A percentile compares a stretch with the other conserved stretches of the same genome.
Conservation (phyloP, 64 coral and sea anemone genomes). For the Acropora yongei region DNA sequence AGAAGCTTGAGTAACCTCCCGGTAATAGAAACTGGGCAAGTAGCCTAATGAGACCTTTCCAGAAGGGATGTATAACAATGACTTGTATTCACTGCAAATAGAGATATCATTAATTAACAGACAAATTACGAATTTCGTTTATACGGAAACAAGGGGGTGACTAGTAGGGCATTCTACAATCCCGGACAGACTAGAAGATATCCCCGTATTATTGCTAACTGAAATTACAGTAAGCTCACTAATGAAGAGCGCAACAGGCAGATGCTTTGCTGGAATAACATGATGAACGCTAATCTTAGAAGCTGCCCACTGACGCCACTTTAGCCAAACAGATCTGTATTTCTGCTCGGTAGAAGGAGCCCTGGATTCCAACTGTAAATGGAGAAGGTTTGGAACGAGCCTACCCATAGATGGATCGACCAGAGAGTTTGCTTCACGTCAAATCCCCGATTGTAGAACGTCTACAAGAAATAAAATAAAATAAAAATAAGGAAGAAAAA, state of each 20-base stretch:
- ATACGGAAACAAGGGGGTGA: conserved; percentile 48
- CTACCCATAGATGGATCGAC: conserved; percentile 35
- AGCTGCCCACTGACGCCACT: conserved; percentile 34
- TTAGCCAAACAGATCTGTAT: conserved; percentile 45
- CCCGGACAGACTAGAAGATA: conserved; percentile 29
- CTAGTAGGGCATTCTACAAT: conserved; percentile 22
- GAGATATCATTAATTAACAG: conserved; percentile 26
- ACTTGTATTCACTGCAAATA: too few species aligned
- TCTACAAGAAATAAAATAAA: conserved; percentile 31
- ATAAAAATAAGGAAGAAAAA: not conserved
- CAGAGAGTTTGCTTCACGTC: conserved; percentile 34
- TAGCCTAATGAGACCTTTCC: conserved; percentile 45
- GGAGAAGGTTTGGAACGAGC: not conserved
- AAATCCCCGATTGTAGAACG: conserved; percentile 23
- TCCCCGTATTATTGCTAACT: not conserved
- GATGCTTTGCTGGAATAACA: not conserved
- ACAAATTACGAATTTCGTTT: conserved; percentile 45
- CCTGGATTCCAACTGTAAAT: conserved; percentile 11
- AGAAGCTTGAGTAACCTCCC: conserved; percentile 57
- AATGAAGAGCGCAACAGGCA: conserved; percentile 4
- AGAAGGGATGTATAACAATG: too few species aligned
- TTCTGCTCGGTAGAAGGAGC: conserved; percentile 41
- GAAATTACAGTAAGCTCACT: conserved; percentile 6
- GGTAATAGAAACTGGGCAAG: conserved; percentile 63
- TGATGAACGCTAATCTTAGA: conserved; percentile 32